Evolutionary conservation across 1,140 invertebrate species (phyloP), one percentile per base, ranked within the genome.

Genomic region (Nasonia giraulti): DNA sequence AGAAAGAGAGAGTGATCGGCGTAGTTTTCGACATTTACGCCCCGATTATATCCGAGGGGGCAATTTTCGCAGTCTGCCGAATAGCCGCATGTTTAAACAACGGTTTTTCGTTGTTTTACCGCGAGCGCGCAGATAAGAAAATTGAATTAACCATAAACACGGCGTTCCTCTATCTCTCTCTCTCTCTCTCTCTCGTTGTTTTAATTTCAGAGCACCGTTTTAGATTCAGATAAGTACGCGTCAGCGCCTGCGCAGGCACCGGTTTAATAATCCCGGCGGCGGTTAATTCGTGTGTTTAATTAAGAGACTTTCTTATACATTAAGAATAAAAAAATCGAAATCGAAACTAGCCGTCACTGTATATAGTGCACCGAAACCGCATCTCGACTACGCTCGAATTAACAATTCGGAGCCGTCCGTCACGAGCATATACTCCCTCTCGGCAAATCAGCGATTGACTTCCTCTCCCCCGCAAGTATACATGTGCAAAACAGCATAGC

Each of bases 61-160:
- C 5, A 62, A 62, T 62, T 62, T 62, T 62, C 17, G 55, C 55
- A 27, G 27, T 62, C 4, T 7, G 17, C 0, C 27, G 17, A 55
- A 55, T 17, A 20, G 17, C 1, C 17, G 1, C 27, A 20, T 20
- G 50, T 55, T 17, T 62, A 62, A 62, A 62, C 14, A 50, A 50
- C 55, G 55, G 20, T 17, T 50, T 50, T 50, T 50, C 55, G 5
- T 17, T 31, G 10, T 2, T 27, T 77, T 23, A 12, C n/a, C 10
- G 20, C 23, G 44, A 50, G 73, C 20, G 37, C 73, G 8, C 37
- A 75, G 23, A 77, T 77, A 77, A 77, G 75, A 20, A 27, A 68
- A 80, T 68, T 68, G 66, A 69, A 69, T 44, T 80, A 23, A 44
- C 33, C n/a, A 40, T 68, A 80, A 68, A 44, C 12, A 23, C 31